Percentiles rank a stretch among this genome's conserved stretches.
Evolutionary conservation across 1,140 invertebrate genomes (phyloP).

Genomic region (Protaetia brevitarsis): DNA sequence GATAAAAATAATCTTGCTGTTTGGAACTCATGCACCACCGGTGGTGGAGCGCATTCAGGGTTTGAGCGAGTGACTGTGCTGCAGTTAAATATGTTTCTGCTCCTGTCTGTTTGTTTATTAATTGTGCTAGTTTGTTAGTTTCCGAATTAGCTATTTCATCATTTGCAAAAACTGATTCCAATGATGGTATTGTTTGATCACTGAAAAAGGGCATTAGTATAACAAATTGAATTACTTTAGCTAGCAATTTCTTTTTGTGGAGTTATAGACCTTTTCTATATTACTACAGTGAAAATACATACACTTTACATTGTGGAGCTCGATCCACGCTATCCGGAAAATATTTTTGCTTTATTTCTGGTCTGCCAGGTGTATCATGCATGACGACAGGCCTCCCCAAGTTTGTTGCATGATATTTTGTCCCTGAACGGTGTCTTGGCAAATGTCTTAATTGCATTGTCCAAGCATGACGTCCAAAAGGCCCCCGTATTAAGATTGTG

Average conservation of each 20-base stretch:
- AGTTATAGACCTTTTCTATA: neutral
- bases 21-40: slow-evolving; percentile 86
- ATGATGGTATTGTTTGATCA: slow-evolving; percentile 67
- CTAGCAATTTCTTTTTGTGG: too few species aligned
- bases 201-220: too few species aligned
- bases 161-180: slow-evolving; percentile 59
- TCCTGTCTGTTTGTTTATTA: slow-evolving; percentile 51
- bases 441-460: slow-evolving; percentile 83
- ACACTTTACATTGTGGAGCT: slow-evolving; percentile 78
- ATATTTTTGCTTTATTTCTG: slow-evolving; percentile 67
- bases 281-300: slow-evolving; percentile 48
- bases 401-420: slow-evolving; percentile 66
- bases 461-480: slow-evolving; percentile 93
- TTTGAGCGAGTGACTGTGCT: slow-evolving; percentile 49
- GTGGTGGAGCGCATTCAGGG: slow-evolving; percentile 66
- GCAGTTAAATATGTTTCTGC: slow-evolving; percentile 46
- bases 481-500: slow-evolving; percentile 79
- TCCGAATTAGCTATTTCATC: slow-evolving; percentile 54
- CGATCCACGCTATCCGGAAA: slow-evolving; percentile 82
- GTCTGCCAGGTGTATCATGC: slow-evolving; percentile 61
- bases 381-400: slow-evolving; percentile 76
- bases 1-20: slow-evolving; percentile 90
- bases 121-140: slow-evolving; percentile 55
- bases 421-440: slow-evolving; percentile 73
- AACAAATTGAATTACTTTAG: neutral